Evolutionary conservation across 2,113 vertebrate species (phyloP).

Genomic region (Lepus americanus): DNA sequence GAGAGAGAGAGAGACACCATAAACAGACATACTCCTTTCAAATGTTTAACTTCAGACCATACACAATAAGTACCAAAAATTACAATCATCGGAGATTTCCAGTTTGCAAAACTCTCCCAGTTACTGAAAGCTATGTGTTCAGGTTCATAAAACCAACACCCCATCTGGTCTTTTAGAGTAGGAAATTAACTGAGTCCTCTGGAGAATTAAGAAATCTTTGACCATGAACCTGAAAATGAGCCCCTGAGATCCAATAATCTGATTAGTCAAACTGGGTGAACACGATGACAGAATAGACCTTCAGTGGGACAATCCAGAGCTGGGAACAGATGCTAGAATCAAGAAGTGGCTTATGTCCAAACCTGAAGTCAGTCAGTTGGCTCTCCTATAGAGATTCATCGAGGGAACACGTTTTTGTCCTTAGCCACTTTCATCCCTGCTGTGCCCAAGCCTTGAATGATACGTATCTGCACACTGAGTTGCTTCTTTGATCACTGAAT

Average conservation of each 20-base stretch:
- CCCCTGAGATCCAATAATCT: slow-evolving; percentile 78
- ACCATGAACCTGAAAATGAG: slow-evolving; percentile 83
- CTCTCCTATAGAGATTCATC: slow-evolving; percentile 58
- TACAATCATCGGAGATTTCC: slow-evolving; percentile 61
- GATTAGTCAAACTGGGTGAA: slow-evolving; percentile 82
- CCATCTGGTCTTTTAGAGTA: slow-evolving; percentile 80
- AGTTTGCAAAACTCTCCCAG: slow-evolving; percentile 67
- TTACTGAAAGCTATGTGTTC: slow-evolving; percentile 74
- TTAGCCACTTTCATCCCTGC: slow-evolving; percentile 61
- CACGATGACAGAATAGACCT: slow-evolving; percentile 60
- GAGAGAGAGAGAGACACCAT: background rate
- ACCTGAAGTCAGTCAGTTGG: slow-evolving; percentile 62
- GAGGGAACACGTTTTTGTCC: slow-evolving; percentile 55
- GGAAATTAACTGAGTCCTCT: slow-evolving; percentile 78
- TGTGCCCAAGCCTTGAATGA: background rate
- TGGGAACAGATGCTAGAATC: slow-evolving; percentile 76
- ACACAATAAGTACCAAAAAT: slow-evolving; percentile 61
- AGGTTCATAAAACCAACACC: slow-evolving; percentile 79
- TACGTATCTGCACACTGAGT: background rate
- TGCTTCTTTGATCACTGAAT: slow-evolving; percentile 41
- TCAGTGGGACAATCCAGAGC: slow-evolving; percentile 61
- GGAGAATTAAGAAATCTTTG: slow-evolving; percentile 80
- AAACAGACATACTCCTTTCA: background rate
- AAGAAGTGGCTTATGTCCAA: slow-evolving; percentile 74
- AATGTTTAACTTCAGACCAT: slow-evolving; percentile 24